Evolutionary conservation across 2,888 invertebrate species (phyloP).

Genomic region (Nomada lathburiana): DNA sequence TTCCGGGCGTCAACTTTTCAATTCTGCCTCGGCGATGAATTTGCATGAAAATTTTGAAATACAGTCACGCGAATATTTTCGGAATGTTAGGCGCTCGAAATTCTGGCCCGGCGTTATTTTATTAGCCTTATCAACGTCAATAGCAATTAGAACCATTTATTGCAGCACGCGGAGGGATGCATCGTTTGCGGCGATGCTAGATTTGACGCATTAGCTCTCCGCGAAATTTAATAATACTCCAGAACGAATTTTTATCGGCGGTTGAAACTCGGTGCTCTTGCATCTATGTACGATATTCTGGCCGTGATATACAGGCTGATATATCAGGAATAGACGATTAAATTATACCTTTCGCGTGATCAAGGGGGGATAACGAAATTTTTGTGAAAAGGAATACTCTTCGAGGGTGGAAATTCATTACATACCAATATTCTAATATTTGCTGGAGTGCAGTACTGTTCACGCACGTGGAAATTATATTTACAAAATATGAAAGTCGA

Average conservation of each 20-base stretch:
- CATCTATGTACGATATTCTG: constrained; percentile 23
- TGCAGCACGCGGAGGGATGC: constrained; percentile 5
- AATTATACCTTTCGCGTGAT: neutral
- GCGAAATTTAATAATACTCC: constrained; percentile 69
- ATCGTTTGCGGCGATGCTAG: constrained; percentile 25
- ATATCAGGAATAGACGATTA: constrained; percentile 1
- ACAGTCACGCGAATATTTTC: neutral
- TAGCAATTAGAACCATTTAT: constrained; percentile 56
- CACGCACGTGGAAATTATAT: no score
- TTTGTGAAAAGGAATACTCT: neutral
- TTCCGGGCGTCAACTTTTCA: neutral
- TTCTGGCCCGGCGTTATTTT: constrained; percentile 39
- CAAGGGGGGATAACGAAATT: neutral
- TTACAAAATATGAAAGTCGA: no score
- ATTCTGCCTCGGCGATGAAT: neutral
- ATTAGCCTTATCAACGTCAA: constrained; percentile 54
- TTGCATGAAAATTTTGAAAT: neutral
- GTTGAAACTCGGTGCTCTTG: constrained; percentile 30
- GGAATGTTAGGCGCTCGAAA: constrained; percentile 23
- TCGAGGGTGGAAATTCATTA: no score
- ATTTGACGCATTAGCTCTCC: constrained; percentile 57
- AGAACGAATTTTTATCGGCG: constrained; percentile 68
- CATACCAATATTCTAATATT: no score
- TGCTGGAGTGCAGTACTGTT: no score
- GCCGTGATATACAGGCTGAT: neutral